Percentiles rank a stretch among this genome's conserved stretches.
These are phyloP conservation scores for Aleiodes leptofemur DNA, from an alignment of 2,888 invertebrate genomes.

Conservation along the genomic window DNA sequence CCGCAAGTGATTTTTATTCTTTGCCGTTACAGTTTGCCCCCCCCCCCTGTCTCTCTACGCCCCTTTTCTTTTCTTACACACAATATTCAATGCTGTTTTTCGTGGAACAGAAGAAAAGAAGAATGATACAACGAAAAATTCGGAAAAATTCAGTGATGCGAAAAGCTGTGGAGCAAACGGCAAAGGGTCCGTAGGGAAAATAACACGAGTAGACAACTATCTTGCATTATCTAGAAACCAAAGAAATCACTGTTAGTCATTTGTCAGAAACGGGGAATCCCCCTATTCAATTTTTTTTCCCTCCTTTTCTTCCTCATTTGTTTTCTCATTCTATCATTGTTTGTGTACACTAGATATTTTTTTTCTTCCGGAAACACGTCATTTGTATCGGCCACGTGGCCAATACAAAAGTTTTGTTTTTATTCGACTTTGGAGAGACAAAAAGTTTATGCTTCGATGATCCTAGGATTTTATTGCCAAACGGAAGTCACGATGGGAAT, in stretches of 20 bases:
- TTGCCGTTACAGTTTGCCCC: conserved; percentile 25
- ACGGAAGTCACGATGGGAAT: conserved; percentile 13
- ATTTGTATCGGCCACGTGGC: conserved; percentile 51
- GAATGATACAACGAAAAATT: conserved; percentile 71
- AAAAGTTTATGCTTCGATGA: conserved; percentile 5
- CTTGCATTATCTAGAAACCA: conserved; percentile 64
- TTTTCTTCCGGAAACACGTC: conserved; percentile 49
- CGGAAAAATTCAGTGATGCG: conserved; percentile 69
- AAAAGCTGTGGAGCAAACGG: conserved; percentile 35
- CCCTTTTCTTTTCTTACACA: not conserved
- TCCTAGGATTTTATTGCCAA: conserved; percentile 4
- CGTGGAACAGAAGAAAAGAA: conserved; percentile 39
- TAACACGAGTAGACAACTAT: conserved; percentile 37
- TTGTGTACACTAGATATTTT: conserved; percentile 30
- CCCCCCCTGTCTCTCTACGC: not conserved
- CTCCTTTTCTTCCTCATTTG: conserved; percentile 4
- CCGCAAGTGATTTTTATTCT: conserved; percentile 69
- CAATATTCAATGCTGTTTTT: conserved; percentile 15
- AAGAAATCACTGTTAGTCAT: conserved; percentile 68
- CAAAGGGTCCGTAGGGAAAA: conserved; percentile 50
- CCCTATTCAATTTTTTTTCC: conserved; percentile 19
- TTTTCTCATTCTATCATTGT: conserved; percentile 18
- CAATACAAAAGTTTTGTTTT: conserved; percentile 34
- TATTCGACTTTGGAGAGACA: not conserved
- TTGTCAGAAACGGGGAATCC: conserved; percentile 62